Evolutionary conservation across 2,113 vertebrate species (phyloP), one percentile per base, ranked within the genome.

Genomic region (Leuciscus idus): DNA sequence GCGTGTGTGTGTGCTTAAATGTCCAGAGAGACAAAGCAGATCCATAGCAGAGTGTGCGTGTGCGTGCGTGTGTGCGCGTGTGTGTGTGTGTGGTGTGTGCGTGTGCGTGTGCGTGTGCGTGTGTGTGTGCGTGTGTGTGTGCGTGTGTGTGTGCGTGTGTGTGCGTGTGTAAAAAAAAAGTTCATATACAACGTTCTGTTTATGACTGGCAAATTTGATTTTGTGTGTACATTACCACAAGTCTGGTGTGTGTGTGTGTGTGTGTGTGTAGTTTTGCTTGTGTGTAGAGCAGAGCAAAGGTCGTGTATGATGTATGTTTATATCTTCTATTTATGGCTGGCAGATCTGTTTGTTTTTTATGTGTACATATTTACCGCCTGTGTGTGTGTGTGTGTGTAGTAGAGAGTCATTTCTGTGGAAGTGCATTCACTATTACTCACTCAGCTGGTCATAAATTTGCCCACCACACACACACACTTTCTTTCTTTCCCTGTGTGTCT

Each of bases 401-500:
- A 46, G 81, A 66, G 52, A 43, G 36, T 43, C 10, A 73, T 84
- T 28, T 75, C 33, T 88, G 81, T 89, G 80, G 43, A 83, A 85
- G 78, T 80, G 74, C 61, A 85, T 79, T 64, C 75, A 39, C 62
- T 87, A 82, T 87, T 87, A 85, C 85, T 88, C 87, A 85, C 79
- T 85, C 85, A 87, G 86, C 79, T 89, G 86, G 74, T 85, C 86
- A 83, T 89, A 85, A 83, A 89, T 89, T 79, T 85, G 83, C 77
- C 83, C 66, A 1, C 52, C 81, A 39, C 81, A 73, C 81, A 84
- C 28, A 82, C 74, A 80, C 30, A 4, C 4, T 50, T 21, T 61
- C 1, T 39, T 30, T 30, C 30, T 30, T 2, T 30, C 30, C 2
- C 2, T 30, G 12, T 57, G 19, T 57, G 55, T 57, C 55, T 57